Base-by-base conservation (phyloP, 2,797 vertebrate genomes). In the Rhynchonycteris naso region DNA sequence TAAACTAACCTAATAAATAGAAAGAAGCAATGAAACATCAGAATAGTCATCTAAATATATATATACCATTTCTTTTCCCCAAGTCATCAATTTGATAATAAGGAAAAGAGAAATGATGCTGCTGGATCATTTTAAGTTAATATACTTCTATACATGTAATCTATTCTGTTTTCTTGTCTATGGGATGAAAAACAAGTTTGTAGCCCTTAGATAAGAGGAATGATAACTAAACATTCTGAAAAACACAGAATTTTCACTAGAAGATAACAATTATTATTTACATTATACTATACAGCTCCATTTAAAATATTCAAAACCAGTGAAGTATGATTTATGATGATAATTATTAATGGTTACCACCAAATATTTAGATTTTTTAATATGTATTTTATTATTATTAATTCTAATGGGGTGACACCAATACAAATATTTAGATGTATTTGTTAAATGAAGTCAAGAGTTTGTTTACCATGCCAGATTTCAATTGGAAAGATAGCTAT, bases 381-480 rank as follows among this genome's bases (percentile, higher is more conserved):
- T n/a, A n/a, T n/a, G n/a, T n/a, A n/a, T n/a, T n/a, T n/a, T n/a
- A n/a, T n/a, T n/a, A n/a, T n/a, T n/a, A n/a, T n/a, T n/a, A n/a
- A n/a, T n/a, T n/a, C n/a, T n/a, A n/a, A n/a, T n/a, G n/a, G n/a
- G n/a, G n/a, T n/a, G n/a, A n/a, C n/a, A n/a, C n/a, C n/a, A n/a
- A n/a, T n/a, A n/a, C 56, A 96, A 97, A 97, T 87, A 54, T 86
- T 65, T 91, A 95, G 88, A 97, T 97, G n/a, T n/a, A n/a, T n/a
- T 96, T 97, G 72, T 92, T 97, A 88, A 95, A 96, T 69, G 15
- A 97, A 97, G 94, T 97, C 82, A 68, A 95, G 86, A 91, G 84
- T 93, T 97, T 97, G 92, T 97, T 98, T 97, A 96, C 96, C 96
- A 80, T 95, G 82, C 93, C 84, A 97, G 89, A 63, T 94, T 93